Percentiles rank a stretch among this genome's conserved stretches.
Conservation (phyloP, 2,888 invertebrate species). For the Allacma fusca region DNA sequence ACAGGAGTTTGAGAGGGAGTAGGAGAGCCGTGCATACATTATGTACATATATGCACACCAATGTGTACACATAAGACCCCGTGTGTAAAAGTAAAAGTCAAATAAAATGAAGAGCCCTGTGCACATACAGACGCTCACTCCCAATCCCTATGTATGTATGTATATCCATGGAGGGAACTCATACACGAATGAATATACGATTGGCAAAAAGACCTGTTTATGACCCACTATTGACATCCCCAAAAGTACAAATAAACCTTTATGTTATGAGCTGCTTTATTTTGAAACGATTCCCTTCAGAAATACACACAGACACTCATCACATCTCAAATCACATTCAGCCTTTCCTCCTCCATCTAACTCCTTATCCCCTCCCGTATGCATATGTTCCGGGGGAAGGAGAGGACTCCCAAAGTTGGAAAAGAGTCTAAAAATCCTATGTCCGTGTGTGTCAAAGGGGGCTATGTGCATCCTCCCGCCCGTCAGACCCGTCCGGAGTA, state of each 20-base stretch:
- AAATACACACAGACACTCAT: slow-evolving; percentile 44
- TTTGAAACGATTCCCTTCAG: slow-evolving; percentile 56
- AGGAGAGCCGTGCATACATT: too few species aligned
- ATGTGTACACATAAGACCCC: slow-evolving; percentile 19
- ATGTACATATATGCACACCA: background rate
- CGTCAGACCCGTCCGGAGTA: too few species aligned
- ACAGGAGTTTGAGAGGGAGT: too few species aligned
- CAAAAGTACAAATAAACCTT: slow-evolving; percentile 61
- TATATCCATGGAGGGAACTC: slow-evolving; percentile 24
- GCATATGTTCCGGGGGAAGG: background rate
- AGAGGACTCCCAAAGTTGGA: too few species aligned
- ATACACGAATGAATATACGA: slow-evolving; percentile 43
- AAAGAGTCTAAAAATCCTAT: too few species aligned
- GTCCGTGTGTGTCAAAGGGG: too few species aligned
- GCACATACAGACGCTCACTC: slow-evolving; percentile 23
- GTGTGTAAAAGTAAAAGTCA: slow-evolving; percentile 43
- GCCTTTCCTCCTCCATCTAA: slow-evolving; percentile 6
- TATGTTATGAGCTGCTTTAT: slow-evolving; percentile 61
- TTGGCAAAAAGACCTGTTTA: slow-evolving; percentile 59
- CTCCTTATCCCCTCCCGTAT: background rate
- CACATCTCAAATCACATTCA: slow-evolving; percentile 41
- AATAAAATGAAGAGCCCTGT: slow-evolving; percentile 45
- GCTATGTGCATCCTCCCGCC: too few species aligned
- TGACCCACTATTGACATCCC: slow-evolving; percentile 61
- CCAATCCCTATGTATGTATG: background rate